Percentiles rank a stretch among this genome's conserved stretches.
phyloP scores from a whole-genome alignment of 2,888 invertebrate genomes.

The Escarpia spicata region DNA sequence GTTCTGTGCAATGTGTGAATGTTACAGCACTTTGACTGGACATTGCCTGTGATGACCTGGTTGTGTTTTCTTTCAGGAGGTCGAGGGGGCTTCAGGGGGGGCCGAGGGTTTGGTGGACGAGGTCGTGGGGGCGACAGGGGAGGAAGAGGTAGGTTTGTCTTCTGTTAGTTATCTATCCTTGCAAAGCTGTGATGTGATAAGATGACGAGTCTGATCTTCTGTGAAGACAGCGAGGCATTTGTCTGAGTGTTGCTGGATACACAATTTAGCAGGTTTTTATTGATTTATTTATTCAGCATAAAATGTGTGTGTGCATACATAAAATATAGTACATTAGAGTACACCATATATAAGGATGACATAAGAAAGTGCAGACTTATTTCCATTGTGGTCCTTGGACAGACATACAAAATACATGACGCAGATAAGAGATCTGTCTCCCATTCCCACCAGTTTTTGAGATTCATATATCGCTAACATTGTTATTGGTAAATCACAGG shows the following conservation, averaged over 20 bases:
- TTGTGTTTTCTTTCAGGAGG: not conserved
- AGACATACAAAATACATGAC: too few species aligned
- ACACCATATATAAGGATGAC: too few species aligned
- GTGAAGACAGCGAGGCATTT: not conserved
- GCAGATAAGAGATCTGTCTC: too few species aligned
- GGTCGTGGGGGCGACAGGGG: slow-evolving; percentile 26
- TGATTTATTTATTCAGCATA: too few species aligned
- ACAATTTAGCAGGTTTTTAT: not conserved
- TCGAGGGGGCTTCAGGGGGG: slow-evolving; percentile 25
- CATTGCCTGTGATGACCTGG: not conserved
- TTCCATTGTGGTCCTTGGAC: too few species aligned
- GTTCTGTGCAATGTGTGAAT: not conserved
- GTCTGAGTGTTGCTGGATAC: not conserved
- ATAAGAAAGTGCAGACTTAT: too few species aligned
- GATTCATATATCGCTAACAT: too few species aligned
- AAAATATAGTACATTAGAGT: too few species aligned
- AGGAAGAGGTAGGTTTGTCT: slow-evolving; percentile 6
- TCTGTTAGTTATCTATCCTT: not conserved
- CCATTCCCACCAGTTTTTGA: too few species aligned
- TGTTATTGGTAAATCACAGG: too few species aligned
- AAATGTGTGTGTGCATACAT: too few species aligned
- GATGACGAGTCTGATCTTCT: not conserved
- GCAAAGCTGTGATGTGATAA: not conserved
- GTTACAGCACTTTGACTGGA: not conserved
- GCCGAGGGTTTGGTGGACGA: slow-evolving; percentile 26